These are phyloP conservation scores for Dryococelus australis DNA, from an alignment of 2,888 invertebrate species.

Conservation along the genomic window DNA sequence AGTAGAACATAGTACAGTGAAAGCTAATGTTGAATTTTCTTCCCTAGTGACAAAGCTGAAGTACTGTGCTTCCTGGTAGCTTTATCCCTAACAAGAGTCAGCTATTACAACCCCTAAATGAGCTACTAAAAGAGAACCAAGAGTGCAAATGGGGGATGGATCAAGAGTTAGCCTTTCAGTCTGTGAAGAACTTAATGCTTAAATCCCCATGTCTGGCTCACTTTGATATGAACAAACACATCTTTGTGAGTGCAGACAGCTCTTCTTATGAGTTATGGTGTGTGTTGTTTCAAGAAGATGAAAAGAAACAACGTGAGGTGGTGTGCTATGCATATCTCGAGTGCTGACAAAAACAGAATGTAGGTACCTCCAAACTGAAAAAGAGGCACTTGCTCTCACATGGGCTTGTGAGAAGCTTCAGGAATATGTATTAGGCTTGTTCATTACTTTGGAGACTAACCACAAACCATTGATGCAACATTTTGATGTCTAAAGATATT, in stretches of 20 bases:
- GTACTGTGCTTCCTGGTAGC: not conserved
- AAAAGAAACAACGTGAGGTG: not conserved
- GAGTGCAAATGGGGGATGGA: not conserved
- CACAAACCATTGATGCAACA: not conserved
- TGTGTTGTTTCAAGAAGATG: not conserved
- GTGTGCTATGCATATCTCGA: not conserved
- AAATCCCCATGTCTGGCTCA: not conserved
- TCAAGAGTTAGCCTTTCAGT: not conserved
- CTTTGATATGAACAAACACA: not conserved
- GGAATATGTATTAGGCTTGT: not conserved
- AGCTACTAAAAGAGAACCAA: not conserved
- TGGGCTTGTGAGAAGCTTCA: not conserved
- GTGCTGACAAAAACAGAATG: not conserved
- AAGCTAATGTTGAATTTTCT: not conserved
- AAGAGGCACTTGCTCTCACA: not conserved
- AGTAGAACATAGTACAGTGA: not conserved
- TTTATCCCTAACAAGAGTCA: not conserved
- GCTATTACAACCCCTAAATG: not conserved
- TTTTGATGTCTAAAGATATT: not conserved
- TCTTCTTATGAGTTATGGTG: not conserved
- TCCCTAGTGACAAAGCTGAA: not conserved
- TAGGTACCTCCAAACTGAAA: not conserved
- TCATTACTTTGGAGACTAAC: not conserved
- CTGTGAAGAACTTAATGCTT: not conserved
- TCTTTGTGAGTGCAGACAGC: not conserved